A percentile compares a stretch with the other conserved stretches of the same genome.
These are phyloP conservation scores for Mustelus asterias DNA, from an alignment of 2,113 vertebrate genomes.

Conservation along the genomic window DNA sequence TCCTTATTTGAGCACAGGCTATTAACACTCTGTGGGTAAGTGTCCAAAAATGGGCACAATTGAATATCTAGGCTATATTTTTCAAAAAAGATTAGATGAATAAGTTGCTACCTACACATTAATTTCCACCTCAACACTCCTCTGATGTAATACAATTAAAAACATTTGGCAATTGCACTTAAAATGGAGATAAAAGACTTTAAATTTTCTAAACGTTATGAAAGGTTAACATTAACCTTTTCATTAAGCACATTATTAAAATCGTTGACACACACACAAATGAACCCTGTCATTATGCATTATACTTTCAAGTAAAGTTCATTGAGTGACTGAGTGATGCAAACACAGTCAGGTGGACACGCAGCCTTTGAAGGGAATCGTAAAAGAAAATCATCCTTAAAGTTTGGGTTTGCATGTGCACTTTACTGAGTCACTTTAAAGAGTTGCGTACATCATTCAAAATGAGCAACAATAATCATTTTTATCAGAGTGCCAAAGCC, in stretches of 20 bases:
- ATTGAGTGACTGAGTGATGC: background rate
- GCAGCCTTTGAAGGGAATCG: slow-evolving; percentile 18
- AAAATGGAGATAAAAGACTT: background rate
- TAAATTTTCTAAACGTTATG: background rate
- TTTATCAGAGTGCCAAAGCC: background rate
- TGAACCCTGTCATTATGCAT: background rate
- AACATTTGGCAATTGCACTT: background rate
- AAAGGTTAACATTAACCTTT: slow-evolving; percentile 26
- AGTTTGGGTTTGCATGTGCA: background rate
- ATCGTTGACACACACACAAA: background rate
- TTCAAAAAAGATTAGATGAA: background rate
- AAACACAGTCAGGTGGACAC: background rate
- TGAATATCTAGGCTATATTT: background rate
- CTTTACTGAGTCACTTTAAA: background rate
- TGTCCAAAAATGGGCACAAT: background rate
- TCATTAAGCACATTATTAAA: background rate
- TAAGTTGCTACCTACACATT: background rate
- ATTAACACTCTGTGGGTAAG: background rate
- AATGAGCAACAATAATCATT: background rate
- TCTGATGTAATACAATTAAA: background rate
- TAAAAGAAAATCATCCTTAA: slow-evolving; percentile 20
- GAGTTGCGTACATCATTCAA: background rate
- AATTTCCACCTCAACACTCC: background rate
- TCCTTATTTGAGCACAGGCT: background rate
- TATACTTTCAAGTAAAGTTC: background rate